Base-by-base conservation (phyloP, 1,140 invertebrate species). In the Acyrthosiphon pisum region DNA sequence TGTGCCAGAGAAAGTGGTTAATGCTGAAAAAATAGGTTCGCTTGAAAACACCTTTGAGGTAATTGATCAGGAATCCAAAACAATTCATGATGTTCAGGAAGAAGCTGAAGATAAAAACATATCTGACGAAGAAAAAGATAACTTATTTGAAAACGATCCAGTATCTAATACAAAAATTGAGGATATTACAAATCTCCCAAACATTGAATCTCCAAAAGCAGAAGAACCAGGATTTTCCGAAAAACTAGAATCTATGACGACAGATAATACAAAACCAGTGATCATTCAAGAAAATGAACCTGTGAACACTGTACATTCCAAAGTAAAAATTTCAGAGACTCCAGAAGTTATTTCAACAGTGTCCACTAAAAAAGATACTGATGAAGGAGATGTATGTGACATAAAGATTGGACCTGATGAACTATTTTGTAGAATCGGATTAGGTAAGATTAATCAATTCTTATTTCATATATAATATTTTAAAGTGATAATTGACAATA, bases 381-480 rank as follows among this genome's bases (percentile, higher is more conserved):
- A 84, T 56, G 81, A 93, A 30, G 68, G 68, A 35, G 91, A 92
- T 92, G 35, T 53, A 50, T 84, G 91, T 56, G 91, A 93, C 26
- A 93, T 93, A 86, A 93, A 94, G 50, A 94, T 94, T 88, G 94
- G 94, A 89, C 94, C 94, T 23, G 93, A 94, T 92, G 94, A 94
- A 93, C 50, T 94, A 81, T 94, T 94, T 93, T 94, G 93, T n/a
- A 94, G 93, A 93, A 94, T 94, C 88, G 94, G 94, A 50, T 53
- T 94, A 81, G 94, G 94, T 94, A 92, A 94, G 94, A 93, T 68
- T 41, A 56, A 90, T 37, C 26, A 91, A 76, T 93, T 84, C 14
- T 2, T 9, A 46, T 46, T 46, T 46, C 41, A 4, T 41, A 41
- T 48, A 48, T 48, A 60, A 3, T 30, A 11, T 60, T 60, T 60